These are phyloP conservation scores for Euwallacea similis DNA, from an alignment of 1,140 invertebrate genomes.

Conservation along the genomic window DNA sequence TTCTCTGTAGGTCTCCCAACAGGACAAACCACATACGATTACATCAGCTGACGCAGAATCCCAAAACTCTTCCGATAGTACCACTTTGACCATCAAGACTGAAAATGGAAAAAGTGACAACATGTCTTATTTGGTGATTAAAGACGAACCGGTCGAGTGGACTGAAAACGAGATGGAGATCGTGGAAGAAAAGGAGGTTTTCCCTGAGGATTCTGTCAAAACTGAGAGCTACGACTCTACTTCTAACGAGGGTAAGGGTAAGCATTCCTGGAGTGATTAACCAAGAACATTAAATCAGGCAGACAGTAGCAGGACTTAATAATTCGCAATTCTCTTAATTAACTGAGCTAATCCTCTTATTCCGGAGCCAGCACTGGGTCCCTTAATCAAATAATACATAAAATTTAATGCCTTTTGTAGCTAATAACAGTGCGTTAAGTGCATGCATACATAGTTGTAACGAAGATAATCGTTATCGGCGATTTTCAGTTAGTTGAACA, in stretches of 20 bases:
- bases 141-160: slow-evolving; percentile 61
- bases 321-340: too few species aligned
- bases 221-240: slow-evolving; percentile 48
- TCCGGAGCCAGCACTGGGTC: too few species aligned
- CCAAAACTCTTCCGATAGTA: slow-evolving; percentile 26
- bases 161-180: slow-evolving; percentile 66
- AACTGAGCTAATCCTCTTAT: too few species aligned
- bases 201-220: slow-evolving; percentile 60
- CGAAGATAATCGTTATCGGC: too few species aligned
- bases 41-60: slow-evolving; percentile 35
- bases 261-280: too few species aligned
- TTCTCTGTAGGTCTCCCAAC: slow-evolving; percentile 16
- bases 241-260: slow-evolving; percentile 31
- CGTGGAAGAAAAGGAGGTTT: slow-evolving; percentile 62
- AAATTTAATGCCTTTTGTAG: too few species aligned
- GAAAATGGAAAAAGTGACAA: slow-evolving; percentile 45
- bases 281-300: too few species aligned
- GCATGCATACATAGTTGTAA: too few species aligned
- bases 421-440: too few species aligned
- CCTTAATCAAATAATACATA: too few species aligned
- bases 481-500: too few species aligned
- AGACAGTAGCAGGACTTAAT: too few species aligned
- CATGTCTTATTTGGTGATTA: slow-evolving; percentile 57
- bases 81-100: slow-evolving; percentile 40
- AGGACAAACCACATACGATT: slow-evolving; percentile 39